Base-by-base conservation (phyloP, 2,113 vertebrate species). In the Puma concolor region DNA sequence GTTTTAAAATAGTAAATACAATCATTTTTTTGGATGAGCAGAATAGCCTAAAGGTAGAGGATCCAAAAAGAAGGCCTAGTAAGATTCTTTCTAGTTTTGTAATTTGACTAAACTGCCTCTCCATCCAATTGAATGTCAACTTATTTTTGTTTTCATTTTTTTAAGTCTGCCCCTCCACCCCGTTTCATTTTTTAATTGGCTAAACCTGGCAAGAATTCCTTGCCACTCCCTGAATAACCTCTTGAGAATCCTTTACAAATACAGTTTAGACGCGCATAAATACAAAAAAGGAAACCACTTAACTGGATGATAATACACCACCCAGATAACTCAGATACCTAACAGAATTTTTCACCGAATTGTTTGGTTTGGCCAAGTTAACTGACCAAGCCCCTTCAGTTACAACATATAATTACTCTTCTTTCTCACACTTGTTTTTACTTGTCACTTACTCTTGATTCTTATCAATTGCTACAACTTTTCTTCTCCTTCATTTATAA, bases 1-100 rank as follows among this genome's bases (percentile, higher is more conserved):
- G 44, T 92, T 96, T 96, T 95, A 95, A 89, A 86, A 50, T 29
- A 93, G 36, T 50, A 89, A 95, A 92, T 63, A 91, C 6, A 71
- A 57, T 36, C 5, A 57, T 41, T 41, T 76, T 90, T 97, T 96
- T 90, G 89, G 8, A 83, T 66, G 27, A 92, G 31, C 25, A 85
- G 17, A 44, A 38, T 50, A 71, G 17, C 50, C 21, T 95, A 91
- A 96, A 52, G 54, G 4, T 38, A 93, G 17, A 95, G n/a, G 23
- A 84, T 76, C 15, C 63, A 95, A 89, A 60, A 8, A 79, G 66
- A 86, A 84, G 41, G 19, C 36, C 6, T 63, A 81, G 80, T 76
- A 89, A 87, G n/a, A 50, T 33, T 83, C 41, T 81, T 92, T 74
- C 67, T 67, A 67, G 71, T 79, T 95, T 92, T 91, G 83, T 64